phyloP scores from a whole-genome alignment of 2,113 vertebrate species.

The Turdus rufiventris region DNA sequence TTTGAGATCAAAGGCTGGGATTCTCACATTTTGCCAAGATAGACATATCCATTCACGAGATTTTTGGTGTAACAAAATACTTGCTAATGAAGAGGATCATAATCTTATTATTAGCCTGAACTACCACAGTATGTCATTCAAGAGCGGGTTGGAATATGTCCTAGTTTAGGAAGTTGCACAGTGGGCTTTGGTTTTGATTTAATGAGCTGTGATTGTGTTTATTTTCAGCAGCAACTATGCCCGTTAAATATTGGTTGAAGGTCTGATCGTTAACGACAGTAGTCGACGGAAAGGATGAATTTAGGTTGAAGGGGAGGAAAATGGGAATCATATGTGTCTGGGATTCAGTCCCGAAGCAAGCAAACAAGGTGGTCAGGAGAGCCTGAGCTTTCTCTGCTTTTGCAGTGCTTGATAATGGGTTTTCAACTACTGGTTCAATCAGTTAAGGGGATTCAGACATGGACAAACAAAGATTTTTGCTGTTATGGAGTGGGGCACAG shows the following conservation, averaged over 20 bases:
- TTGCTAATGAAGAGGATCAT: constrained; percentile 64
- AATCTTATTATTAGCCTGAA: constrained; percentile 56
- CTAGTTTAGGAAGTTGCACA: constrained; percentile 55
- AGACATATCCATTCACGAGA: constrained; percentile 55
- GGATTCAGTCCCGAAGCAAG: background rate
- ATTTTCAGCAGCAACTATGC: constrained; percentile 33
- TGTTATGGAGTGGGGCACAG: background rate
- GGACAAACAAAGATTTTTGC: background rate
- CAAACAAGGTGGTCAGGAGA: background rate
- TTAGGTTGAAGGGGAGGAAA: background rate
- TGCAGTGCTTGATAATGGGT: background rate
- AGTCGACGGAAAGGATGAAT: background rate
- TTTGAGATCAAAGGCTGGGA: constrained; percentile 60
- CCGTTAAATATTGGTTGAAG: background rate
- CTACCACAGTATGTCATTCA: constrained; percentile 20
- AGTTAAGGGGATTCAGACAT: background rate
- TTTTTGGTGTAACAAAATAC: constrained; percentile 63
- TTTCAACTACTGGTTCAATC: background rate
- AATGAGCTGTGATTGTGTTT: constrained; percentile 59
- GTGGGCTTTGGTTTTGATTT: constrained; percentile 37
- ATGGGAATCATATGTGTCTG: background rate
- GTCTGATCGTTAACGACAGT: background rate
- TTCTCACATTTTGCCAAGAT: constrained; percentile 55
- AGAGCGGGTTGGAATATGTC: constrained; percentile 16
- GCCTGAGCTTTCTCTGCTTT: background rate